A percentile compares a stretch with the other conserved stretches of the same genome.
These are phyloP conservation scores for Pardalotus punctatus DNA, from an alignment of 2,113 vertebrate genomes.

Conservation along the genomic window DNA sequence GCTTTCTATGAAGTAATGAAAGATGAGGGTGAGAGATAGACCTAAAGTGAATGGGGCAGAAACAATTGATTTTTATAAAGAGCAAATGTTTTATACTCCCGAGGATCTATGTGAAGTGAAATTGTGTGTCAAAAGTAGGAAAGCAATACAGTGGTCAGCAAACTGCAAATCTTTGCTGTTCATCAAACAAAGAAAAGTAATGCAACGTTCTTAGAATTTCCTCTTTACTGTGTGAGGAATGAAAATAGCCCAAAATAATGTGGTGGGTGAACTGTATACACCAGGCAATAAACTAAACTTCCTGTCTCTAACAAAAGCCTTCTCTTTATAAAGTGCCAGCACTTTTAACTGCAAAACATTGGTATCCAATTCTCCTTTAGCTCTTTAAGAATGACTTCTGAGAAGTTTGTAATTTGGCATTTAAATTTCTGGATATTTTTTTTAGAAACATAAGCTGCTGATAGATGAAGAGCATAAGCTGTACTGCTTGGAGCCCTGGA, in stretches of 20 bases:
- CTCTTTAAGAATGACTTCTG: constrained; percentile 23
- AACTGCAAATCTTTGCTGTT: constrained; percentile 34
- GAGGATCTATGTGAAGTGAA: constrained; percentile 13
- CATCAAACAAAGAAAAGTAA: constrained; percentile 55
- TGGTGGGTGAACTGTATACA: constrained; percentile 47
- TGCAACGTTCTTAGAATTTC: constrained; percentile 55
- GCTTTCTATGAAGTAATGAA: neutral
- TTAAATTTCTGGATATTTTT: neutral
- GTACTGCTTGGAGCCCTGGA: neutral
- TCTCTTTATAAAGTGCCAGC: constrained; percentile 57
- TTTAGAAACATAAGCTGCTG: constrained; percentile 17
- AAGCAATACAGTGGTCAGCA: constrained; percentile 9
- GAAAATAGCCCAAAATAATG: constrained; percentile 67
- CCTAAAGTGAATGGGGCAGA: neutral
- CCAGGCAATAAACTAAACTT: constrained; percentile 59
- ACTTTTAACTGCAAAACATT: constrained; percentile 52
- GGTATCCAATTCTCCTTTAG: constrained; percentile 38
- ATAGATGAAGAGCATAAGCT: constrained; percentile 20
- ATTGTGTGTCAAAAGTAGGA: constrained; percentile 32
- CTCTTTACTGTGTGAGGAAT: constrained; percentile 48
- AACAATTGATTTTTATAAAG: constrained; percentile 3
- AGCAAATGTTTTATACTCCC: neutral
- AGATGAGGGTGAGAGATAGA: neutral
- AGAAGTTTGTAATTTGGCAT: constrained; percentile 19
- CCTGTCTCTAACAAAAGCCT: constrained; percentile 57